Conservation (phyloP, 2,113 vertebrate genomes). For the Dolichallabes microphthalmus region DNA sequence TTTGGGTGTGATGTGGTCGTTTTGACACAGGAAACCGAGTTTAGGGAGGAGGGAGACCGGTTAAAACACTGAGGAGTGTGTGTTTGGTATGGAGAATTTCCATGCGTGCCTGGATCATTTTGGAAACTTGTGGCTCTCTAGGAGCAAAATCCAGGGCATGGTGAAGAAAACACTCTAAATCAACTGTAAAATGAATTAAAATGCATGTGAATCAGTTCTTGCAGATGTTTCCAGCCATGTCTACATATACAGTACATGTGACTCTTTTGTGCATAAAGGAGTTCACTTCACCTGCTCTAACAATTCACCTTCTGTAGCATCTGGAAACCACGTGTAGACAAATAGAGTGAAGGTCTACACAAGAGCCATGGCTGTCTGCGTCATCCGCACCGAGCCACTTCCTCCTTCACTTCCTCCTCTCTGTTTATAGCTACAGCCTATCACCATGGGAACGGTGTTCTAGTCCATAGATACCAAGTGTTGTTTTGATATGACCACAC, state of each 20-base stretch:
- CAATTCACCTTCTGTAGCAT: slow-evolving; percentile 1
- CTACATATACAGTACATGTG: no score
- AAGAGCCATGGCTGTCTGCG: slow-evolving; percentile 7
- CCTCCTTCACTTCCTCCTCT: slow-evolving; percentile 48
- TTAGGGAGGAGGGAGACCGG: slow-evolving; percentile 12
- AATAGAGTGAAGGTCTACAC: slow-evolving; percentile 18
- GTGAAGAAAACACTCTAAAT: not conserved
- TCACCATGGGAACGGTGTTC: slow-evolving; percentile 50
- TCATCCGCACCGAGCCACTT: slow-evolving; percentile 44
- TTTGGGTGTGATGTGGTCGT: slow-evolving; percentile 32
- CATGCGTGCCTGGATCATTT: slow-evolving; percentile 12
- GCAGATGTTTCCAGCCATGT: not conserved
- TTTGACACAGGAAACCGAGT: slow-evolving; percentile 21
- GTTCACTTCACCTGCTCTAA: not conserved
- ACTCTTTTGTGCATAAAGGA: not conserved
- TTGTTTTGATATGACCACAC: slow-evolving; percentile 25
- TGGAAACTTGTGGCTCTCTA: slow-evolving; percentile 4
- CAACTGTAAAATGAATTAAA: not conserved
- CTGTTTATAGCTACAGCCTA: slow-evolving; percentile 51
- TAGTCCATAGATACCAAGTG: slow-evolving; percentile 30
- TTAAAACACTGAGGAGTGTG: not conserved
- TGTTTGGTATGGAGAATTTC: slow-evolving; percentile 20
- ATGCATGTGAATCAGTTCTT: slow-evolving; percentile 22
- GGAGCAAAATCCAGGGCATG: not conserved
- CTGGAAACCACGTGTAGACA: slow-evolving; percentile 24